Base-by-base conservation (phyloP, 2,888 invertebrate genomes). In the Sepiola atlantica region DNA sequence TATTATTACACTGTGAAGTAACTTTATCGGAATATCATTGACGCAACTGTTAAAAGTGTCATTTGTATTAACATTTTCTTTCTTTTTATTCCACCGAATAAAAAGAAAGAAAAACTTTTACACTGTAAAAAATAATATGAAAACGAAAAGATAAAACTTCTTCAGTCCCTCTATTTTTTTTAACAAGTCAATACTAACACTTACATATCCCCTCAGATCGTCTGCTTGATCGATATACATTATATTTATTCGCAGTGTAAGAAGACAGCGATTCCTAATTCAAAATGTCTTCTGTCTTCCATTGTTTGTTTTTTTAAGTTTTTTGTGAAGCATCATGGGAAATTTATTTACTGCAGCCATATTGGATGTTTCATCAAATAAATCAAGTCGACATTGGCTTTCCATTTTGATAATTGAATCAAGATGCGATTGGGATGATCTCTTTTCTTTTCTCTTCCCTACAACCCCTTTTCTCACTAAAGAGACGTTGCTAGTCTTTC, bases 271-370 rank as follows among this genome's bases (percentile, higher is more conserved):
- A 77, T 77, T 77, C 28, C 28, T 10, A 77, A n/a, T 12, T 77
- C 14, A 77, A 77, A 77, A 77, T 77, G 77, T 16, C 14, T 55
- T 3, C n/a, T 32, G 16, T 0, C 18, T 16, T 28, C 28, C 21
- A 61, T 77, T 77, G n/a, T 77, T n/a, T 77, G n/a, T n/a, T 77
- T n/a, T n/a, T n/a, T n/a, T n/a, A n/a, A n/a, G n/a, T 1, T 77
- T 77, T 77, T 77, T 77, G 32, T 32, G 12, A n/a, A 77, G 77
- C 77, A 77, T 77, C 77, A 77, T 77, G 77, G 77, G 77, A 32
- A 77, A 77, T n/a, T 77, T 77, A 77, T n/a, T n/a, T 77, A n/a
- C 77, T n/a, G 77, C 77, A 77, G 77, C n/a, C 77, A 77, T 77
- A 32, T 77, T 77, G 32, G n/a, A n/a, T n/a, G 77, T 77, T 77